Percentiles rank a stretch among this genome's conserved stretches.
Evolutionary conservation across 2,113 vertebrate species (phyloP).

Genomic region (Caloenas nicobarica): DNA sequence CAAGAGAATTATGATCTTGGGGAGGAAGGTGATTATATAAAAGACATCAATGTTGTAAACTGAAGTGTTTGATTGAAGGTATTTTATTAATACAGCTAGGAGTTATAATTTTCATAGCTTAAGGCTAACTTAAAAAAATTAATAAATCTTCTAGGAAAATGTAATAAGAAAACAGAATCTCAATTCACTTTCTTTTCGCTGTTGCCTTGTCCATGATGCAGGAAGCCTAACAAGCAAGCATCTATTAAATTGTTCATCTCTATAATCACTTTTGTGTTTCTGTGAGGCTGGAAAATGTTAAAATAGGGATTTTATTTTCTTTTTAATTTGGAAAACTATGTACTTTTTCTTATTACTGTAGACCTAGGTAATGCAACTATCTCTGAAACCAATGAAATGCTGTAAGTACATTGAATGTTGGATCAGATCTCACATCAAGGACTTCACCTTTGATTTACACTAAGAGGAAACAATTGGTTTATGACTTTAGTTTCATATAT

Average conservation of each 20-base stretch:
- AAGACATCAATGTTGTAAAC: neutral
- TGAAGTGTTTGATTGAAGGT: neutral
- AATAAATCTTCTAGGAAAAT: neutral
- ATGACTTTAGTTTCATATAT: neutral
- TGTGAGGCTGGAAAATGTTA: neutral
- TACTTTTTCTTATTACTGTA: neutral
- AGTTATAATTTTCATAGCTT: neutral
- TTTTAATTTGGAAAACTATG: neutral
- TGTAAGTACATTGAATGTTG: neutral
- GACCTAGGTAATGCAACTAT: neutral
- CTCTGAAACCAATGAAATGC: neutral
- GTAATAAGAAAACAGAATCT: neutral
- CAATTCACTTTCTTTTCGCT: neutral
- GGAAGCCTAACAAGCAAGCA: neutral
- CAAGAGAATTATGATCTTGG: neutral
- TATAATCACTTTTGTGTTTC: neutral
- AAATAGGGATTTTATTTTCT: neutral
- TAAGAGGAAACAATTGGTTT: neutral
- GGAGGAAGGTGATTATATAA: neutral
- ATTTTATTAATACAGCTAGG: neutral
- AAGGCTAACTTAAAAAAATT: neutral
- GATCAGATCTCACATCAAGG: neutral
- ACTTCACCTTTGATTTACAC: neutral
- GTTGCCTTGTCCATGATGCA: neutral
- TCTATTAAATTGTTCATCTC: neutral